Evolutionary conservation across 2,888 invertebrate genomes (phyloP).

Genomic region (Petrolisthes manimaculis): DNA sequence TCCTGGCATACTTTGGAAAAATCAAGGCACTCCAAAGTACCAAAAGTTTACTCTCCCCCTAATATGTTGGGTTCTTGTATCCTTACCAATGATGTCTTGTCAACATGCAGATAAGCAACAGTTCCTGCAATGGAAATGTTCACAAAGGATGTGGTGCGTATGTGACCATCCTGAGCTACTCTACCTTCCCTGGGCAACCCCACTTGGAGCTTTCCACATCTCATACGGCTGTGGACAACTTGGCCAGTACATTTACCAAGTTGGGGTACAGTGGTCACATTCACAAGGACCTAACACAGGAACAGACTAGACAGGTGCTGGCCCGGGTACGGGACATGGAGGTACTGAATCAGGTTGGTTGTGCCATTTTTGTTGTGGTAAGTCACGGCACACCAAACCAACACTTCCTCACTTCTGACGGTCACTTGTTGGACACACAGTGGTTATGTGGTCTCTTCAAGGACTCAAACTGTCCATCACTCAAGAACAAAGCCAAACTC

Average conservation of each 20-base stretch:
- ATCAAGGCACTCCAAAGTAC: too few relatives aligned
- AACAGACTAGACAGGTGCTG: constrained; percentile 3
- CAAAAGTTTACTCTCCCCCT: too few relatives aligned
- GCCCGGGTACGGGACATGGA: background rate
- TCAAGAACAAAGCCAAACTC: constrained; percentile 39
- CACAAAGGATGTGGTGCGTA: background rate
- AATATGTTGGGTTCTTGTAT: background rate
- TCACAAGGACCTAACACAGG: constrained; percentile 14
- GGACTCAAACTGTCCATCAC: constrained; percentile 22
- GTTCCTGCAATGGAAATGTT: background rate
- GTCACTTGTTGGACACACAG: constrained; percentile 11
- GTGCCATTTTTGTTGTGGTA: constrained; percentile 27
- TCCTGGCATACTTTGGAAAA: too few relatives aligned
- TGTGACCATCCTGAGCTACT: constrained; percentile 26
- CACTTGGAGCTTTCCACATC: constrained; percentile 8
- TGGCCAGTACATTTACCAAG: constrained; percentile 13
- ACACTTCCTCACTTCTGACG: constrained; percentile 30
- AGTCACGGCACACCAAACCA: constrained; percentile 12
- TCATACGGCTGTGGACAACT: background rate
- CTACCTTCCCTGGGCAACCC: constrained; percentile 23
- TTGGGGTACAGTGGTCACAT: constrained; percentile 27
- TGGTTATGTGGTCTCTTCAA: constrained; percentile 30
- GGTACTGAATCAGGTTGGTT: background rate
- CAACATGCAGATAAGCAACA: too few relatives aligned
- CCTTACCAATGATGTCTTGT: background rate